Conservation (phyloP, 2,888 invertebrate species). For the Yponomeuta malinellus region DNA sequence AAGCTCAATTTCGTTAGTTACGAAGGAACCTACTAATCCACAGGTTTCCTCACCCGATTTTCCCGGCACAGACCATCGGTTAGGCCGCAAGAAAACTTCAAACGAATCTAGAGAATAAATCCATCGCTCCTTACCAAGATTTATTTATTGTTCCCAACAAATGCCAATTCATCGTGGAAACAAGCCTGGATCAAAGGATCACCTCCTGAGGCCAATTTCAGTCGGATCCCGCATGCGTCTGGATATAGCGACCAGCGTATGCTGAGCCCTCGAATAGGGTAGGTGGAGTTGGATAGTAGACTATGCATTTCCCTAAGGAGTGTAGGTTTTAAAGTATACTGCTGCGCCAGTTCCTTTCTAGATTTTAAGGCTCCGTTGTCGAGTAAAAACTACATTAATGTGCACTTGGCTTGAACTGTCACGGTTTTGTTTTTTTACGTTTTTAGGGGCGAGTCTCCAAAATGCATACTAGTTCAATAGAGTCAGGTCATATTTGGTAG, state of each 20-base stretch:
- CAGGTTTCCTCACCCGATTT: no score
- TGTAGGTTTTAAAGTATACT: neutral
- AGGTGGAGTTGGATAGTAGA: neutral
- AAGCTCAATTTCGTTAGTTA: no score
- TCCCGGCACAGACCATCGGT: no score
- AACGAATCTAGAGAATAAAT: neutral
- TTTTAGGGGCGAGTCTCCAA: no score
- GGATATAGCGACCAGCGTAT: neutral
- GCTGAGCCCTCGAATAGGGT: neutral
- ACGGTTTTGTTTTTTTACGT: no score
- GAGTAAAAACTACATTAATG: no score
- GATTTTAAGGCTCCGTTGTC: no score
- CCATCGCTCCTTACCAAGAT: constrained; percentile 26
- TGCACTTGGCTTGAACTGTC: no score
- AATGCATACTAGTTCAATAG: no score
- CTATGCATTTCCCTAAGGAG: neutral
- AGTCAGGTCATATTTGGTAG: no score
- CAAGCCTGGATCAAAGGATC: constrained; percentile 27
- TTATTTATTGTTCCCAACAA: constrained; percentile 43
- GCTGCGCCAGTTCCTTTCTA: neutral
- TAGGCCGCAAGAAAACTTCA: no score
- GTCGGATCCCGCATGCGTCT: neutral
- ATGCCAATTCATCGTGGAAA: constrained; percentile 43
- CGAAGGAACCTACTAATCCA: no score
- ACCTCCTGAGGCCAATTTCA: neutral